Evolutionary conservation across 2,888 invertebrate genomes (phyloP).

Genomic region (Selenia dentaria): DNA sequence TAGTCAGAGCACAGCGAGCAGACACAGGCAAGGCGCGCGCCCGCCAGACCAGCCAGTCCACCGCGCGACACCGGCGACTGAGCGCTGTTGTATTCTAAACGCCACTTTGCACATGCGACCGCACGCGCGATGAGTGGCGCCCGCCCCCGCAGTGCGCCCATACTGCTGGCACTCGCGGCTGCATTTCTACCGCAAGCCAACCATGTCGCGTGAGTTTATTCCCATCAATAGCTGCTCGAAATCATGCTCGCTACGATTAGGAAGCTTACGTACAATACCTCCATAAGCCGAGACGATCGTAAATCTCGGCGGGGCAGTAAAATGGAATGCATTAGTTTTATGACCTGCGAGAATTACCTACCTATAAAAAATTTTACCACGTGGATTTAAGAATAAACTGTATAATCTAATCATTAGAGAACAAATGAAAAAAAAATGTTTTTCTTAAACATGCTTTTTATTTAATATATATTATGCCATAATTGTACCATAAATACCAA

Average conservation of each 20-base stretch:
- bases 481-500: too few species aligned
- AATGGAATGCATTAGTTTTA: conserved; percentile 50
- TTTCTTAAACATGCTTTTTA: too few species aligned
- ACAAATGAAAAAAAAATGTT: too few species aligned
- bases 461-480: too few species aligned
- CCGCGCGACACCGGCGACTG: conserved; percentile 57
- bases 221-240: conserved; percentile 1
- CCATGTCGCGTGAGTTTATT: conserved; percentile 85
- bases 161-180: conserved; percentile 85
- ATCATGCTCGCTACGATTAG: conserved; percentile 15
- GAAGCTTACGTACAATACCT: conserved; percentile 37
- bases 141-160: conserved; percentile 85
- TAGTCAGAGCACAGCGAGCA: conserved; percentile 62
- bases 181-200: conserved; percentile 84
- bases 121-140: conserved; percentile 78
- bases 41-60: conserved; percentile 57
- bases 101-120: conserved; percentile 65
- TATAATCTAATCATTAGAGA: too few species aligned
- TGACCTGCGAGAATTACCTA: conserved; percentile 22
- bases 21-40: conserved; percentile 49
- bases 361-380: too few species aligned
- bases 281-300: conserved; percentile 44
- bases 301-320: conserved; percentile 46
- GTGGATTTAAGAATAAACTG: too few species aligned
- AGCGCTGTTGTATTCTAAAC: conserved; percentile 11